Evolutionary conservation across 2,113 vertebrate genomes (phyloP), one percentile per base, ranked within the genome.

Genomic region (Pica pica): DNA sequence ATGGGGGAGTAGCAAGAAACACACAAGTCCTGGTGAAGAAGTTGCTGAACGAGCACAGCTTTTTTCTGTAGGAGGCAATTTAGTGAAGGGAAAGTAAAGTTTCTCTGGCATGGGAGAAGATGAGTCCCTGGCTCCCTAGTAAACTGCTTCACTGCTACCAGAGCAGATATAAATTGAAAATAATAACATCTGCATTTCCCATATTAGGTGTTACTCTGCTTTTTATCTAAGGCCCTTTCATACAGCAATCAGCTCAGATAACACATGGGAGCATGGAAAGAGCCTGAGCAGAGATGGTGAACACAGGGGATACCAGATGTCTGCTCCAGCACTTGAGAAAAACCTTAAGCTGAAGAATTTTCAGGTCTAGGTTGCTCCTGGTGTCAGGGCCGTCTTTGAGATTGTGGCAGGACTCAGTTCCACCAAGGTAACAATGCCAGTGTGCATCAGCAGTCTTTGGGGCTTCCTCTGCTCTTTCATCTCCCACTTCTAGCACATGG

Each of bases 231-330:
- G n/a, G 42, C 7, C 6, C 5, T 84, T 79, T 68, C 78, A 82
- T 5, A 49, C 24, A 47, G 30, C 28, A 75, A 22, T 60, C 74
- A 61, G 30, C 31, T 77, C 50, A 56, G 13, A 19, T 33, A 79
- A 39, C 18, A 67, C 21, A 30, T 9, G 13, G 28, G 10, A 77
- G 14, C 33, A 37, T 13, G 15, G 42, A 33, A 91, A 68, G 30
- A 24, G 49, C 19, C 33, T 1, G 3, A 31, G 22, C 1, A 0
- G 56, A 68, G 21, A 84, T 9, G 4, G 12, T 49, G 19, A 55
- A 59, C 6, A 7, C 47, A 30, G 26, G 6, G 9, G 11, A 69
- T 13, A 8, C 6, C 1, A 2, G 10, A 71, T 78, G 5, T 78
- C 27, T 61, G 4, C 18, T 70, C 33, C 30, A 53, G 30, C 21